A percentile compares a stretch with the other conserved stretches of the same genome.
Evolutionary conservation across 1,140 invertebrate species (phyloP).

Genomic region (Diabrotica virgifera): DNA sequence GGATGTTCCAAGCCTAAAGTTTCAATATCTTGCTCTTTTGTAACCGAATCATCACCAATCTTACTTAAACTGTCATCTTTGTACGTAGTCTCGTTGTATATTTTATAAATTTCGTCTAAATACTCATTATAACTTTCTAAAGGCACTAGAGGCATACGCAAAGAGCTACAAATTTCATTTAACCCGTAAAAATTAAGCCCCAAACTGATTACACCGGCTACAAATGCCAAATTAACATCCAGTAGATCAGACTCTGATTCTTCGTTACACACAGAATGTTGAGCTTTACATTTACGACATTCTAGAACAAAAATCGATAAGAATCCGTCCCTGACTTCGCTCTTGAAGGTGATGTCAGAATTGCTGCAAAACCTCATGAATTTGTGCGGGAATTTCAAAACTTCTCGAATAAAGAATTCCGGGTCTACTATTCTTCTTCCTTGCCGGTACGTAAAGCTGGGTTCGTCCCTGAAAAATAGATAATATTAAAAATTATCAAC

Average conservation of each 20-base stretch:
- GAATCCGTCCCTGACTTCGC: constrained; percentile 30
- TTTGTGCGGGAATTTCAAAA: constrained; percentile 27
- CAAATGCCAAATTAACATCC: constrained; percentile 28
- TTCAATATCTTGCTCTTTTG: no score
- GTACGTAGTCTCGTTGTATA: constrained; percentile 20
- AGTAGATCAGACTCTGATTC: constrained; percentile 28
- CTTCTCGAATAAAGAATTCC: constrained; percentile 26
- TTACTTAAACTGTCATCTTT: constrained; percentile 7
- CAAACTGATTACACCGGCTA: constrained; percentile 30
- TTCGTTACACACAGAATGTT: constrained; percentile 27
- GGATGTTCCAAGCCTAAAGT: constrained; percentile 4
- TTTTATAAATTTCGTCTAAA: constrained; percentile 23
- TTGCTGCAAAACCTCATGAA: constrained; percentile 25
- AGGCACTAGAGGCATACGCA: constrained; percentile 25
- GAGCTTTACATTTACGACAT: constrained; percentile 23
- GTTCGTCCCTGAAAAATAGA: constrained; percentile 24
- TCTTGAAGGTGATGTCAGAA: constrained; percentile 24
- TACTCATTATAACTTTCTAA: constrained; percentile 26
- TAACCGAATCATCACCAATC: neutral
- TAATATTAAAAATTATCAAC: constrained; percentile 24
- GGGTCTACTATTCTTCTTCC: constrained; percentile 32
- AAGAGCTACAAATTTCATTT: constrained; percentile 29
- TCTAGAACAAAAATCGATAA: constrained; percentile 26
- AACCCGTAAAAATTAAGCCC: constrained; percentile 26
- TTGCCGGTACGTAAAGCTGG: constrained; percentile 26